Base-by-base conservation (phyloP, 2,113 vertebrate species). In the Astur gentilis region DNA sequence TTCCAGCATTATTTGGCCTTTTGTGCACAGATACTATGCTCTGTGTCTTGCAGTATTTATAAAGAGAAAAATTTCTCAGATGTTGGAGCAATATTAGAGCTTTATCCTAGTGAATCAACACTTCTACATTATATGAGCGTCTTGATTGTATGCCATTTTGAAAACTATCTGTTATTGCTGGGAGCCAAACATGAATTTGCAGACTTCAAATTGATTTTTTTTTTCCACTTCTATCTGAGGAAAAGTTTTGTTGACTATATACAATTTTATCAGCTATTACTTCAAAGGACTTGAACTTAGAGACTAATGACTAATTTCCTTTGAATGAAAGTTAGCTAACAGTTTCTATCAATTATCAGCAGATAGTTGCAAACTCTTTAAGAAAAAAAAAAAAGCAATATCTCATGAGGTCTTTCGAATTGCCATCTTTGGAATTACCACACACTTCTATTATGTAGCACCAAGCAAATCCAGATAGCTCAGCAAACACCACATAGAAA, bases 41-140 rank as follows among this genome's bases (percentile, higher is more conserved):
- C 45, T 36, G 19, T 72, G 31, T 14, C 67, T 13, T 42, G 26
- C 60, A 55, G 49, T 16, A 26, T 57, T 80, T 62, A 19, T 34
- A 31, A 69, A 67, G n/a, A 15, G 13, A 25, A 72, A 60, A 25
- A 29, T 3, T 67, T 38, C n/a, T 29, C 26, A 67, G 19, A 18
- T 26, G 16, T 8, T 38, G 42, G 47, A 62, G 66, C 26, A 84
- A 17, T 17, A 13, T 49, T 61, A 38, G 31, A 44, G 42, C 11
- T 75, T 57, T 69, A 26, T 26, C 42, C 67, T 11, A n/a, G 16
- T 10, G 32, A 75, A 75, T 45, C 36, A 57, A 38, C 19, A 31
- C 36, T 38, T 47, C 27, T 75, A 10, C 0, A 0, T 36, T 29
- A 36, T 2, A n/a, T 7, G 19, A 44, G 11, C 5, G 3, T 31